Base-by-base conservation (phyloP, 2,797 vertebrate species). In the Danionella dracula region DNA sequence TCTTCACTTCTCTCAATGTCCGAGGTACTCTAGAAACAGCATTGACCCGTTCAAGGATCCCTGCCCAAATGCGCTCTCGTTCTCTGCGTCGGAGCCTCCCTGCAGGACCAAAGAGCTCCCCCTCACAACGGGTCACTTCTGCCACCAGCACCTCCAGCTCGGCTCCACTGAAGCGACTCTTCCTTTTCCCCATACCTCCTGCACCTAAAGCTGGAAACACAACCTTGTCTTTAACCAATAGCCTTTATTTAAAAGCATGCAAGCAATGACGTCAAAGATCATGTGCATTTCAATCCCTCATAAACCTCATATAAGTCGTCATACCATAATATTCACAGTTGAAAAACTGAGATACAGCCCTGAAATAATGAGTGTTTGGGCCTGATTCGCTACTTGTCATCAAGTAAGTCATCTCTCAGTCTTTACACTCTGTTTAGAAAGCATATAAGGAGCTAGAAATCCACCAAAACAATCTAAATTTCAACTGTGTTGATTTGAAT, bases 151-250 rank as follows among this genome's bases (percentile, higher is more conserved):
- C 89, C 70, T 91, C 90, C 67, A 92, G 81, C 78, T 91, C 90
- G 4, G 89, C 90, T 34, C 89, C 90, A 15, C 90, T 92, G 76
- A 92, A 92, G n/a, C 90, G 89, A 65, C 89, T 91, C 79, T 92
- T 92, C 72, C 90, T 76, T 76, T 92, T 92, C 29, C 89, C 89
- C n/a, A 84, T 86, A 7, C 88, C 79, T 11, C 88, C 84, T 57
- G 88, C 87, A 35, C 85, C 84, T 77, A 91, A 74, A 2, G 85
- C 86, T 63, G 89, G 86, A 23, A 88, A 90, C 81, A 91, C 85
- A 55, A 80, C 82, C 85, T 88, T 84, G 80, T 85, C 89, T 92
- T 76, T 41, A 41, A 42, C 65, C 61, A 64, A 42, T 51, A 37
- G 31, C 40, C 31, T 38, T 32, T 6, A 41, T 67, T 62, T 48